Evolutionary conservation across 2,797 vertebrate species (phyloP).

Genomic region (Acipenser transmontanus): DNA sequence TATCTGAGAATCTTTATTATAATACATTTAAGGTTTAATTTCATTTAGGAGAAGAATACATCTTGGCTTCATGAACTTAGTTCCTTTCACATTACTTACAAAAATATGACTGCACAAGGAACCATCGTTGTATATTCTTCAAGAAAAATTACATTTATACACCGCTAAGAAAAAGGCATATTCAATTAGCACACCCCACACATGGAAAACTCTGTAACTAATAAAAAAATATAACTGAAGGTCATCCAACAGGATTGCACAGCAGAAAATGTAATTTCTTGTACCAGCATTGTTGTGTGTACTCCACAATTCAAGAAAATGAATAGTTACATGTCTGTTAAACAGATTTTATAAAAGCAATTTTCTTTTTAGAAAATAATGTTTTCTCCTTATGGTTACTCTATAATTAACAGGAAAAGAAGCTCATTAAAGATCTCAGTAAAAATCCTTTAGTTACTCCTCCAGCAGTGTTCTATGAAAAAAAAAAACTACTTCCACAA

Average conservation of each 20-base stretch:
- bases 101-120: not conserved
- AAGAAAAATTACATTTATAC: conserved; percentile 26
- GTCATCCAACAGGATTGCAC: conserved; percentile 34
- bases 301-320: no score
- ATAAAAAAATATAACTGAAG: conserved; percentile 57
- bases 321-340: no score
- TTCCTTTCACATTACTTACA: not conserved
- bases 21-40: not conserved
- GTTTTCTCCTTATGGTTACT: no score
- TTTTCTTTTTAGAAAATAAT: no score
- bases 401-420: no score
- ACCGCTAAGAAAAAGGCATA: conserved; percentile 28
- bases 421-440: no score
- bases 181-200: not conserved
- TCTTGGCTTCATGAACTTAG: not conserved
- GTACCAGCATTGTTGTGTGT: no score
- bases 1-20: not conserved
- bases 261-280: conserved; percentile 6
- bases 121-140: conserved; percentile 2
- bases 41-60: not conserved
- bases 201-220: conserved; percentile 26
- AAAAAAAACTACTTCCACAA: no score
- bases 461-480: no score
- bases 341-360: no score
- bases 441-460: no score